Evolutionary conservation across 2,888 invertebrate species (phyloP).

Genomic region (Xestia rhomboidea): DNA sequence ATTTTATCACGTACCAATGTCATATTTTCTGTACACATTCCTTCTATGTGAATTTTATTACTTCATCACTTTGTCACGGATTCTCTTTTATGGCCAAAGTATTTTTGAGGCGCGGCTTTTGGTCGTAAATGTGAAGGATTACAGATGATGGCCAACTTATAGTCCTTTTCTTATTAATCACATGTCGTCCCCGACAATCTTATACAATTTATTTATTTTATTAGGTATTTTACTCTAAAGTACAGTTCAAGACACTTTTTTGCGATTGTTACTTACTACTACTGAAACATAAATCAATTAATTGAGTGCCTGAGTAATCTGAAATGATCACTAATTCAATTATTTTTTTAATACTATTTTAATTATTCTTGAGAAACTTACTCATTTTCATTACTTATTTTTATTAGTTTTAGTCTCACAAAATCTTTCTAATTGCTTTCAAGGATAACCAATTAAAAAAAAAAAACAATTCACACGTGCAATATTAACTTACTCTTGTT

Average conservation of each 20-base stretch:
- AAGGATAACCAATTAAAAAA: slow-evolving; percentile 16
- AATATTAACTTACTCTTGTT: slow-evolving; percentile 69
- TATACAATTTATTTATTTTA: slow-evolving; percentile 28
- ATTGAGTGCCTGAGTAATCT: neutral
- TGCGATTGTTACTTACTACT: neutral
- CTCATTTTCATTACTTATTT: neutral
- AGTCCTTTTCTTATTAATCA: slow-evolving; percentile 53
- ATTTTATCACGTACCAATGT: slow-evolving; percentile 82
- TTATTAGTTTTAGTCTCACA: neutral
- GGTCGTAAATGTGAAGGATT: slow-evolving; percentile 56
- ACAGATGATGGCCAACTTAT: slow-evolving; percentile 43
- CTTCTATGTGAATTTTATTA: slow-evolving; percentile 72
- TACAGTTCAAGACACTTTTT: neutral
- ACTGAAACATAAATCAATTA: neutral
- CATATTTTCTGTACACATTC: slow-evolving; percentile 76
- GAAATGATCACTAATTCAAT: neutral
- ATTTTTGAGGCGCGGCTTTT: slow-evolving; percentile 48
- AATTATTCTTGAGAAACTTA: neutral
- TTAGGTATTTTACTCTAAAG: neutral
- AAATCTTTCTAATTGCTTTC: neutral
- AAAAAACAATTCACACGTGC: slow-evolving; percentile 53
- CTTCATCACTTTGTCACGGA: slow-evolving; percentile 69
- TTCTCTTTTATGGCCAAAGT: slow-evolving; percentile 55
- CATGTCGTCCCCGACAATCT: slow-evolving; percentile 18
- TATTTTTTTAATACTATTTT: neutral